Evolutionary conservation across 2,797 vertebrate species (phyloP), one percentile per base, ranked within the genome.

Genomic region (Gadopsis bispinosus): DNA sequence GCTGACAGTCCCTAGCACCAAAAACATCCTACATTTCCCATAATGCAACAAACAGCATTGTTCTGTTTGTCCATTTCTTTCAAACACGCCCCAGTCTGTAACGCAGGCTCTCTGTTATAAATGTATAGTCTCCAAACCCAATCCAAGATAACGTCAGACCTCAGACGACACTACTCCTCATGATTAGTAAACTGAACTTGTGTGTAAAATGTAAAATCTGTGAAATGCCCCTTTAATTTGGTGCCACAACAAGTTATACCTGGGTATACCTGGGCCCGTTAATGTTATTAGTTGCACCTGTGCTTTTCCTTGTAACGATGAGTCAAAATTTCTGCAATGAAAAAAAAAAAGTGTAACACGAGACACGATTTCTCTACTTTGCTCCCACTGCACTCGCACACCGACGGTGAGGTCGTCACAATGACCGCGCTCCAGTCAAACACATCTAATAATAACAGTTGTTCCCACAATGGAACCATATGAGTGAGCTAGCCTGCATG

Each of bases 11-110:
- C 16, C 12, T 2, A n/a, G 13, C 48, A 66, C 26, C 43, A 17
- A 31, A 74, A 59, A 65, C 39, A 54, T 70, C 54, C 54, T 41
- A 50, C 51, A 62, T 80, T 58, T 77, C 33, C 31, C 54, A 60
- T 1, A 22, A 37, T 47, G 53, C 45, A 79, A 22, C 54, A 53
- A 48, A 64, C 10, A 10, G 10, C 48, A 13, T 17, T 7, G 13
- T 65, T 65, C 63, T 5, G 13, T 48, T 63, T 50, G 14, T 22
- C 11, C 12, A 11, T n/a, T 3, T 39, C 37, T 39, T 39, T 39
- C 37, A 39, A 39, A 10, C 37, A 39, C 37, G 37, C 6, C 19
- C 12, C 5, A 41, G 51, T 37, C 19, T 61, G 26, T 51, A 64
- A 71, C 4, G 0, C 45, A 22, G 7, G 11, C 19, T 55, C 11